Evolutionary conservation across 2,888 invertebrate species (phyloP).

Genomic region (Eilema caniola): DNA sequence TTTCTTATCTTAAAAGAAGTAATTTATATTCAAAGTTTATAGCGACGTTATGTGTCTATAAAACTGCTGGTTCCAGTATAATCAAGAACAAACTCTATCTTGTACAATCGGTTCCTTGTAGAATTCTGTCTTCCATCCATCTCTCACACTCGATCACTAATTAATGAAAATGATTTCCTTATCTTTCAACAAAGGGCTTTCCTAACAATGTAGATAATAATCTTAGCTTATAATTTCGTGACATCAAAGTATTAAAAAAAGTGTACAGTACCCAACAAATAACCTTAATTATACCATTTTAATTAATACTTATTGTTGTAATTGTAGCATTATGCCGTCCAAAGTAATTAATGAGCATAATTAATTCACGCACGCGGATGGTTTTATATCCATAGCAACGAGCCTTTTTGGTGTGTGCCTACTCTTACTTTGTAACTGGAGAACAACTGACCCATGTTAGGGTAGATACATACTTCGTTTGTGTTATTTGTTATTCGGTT

Average conservation of each 20-base stretch:
- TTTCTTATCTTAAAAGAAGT: too few relatives aligned
- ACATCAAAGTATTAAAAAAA: conserved; percentile 15
- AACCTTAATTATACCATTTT: conserved; percentile 19
- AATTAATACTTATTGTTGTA: conserved; percentile 20
- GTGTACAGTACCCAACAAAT: conserved; percentile 3
- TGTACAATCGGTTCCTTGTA: too few relatives aligned
- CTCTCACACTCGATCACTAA: neutral
- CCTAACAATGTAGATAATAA: conserved; percentile 9
- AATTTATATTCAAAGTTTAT: neutral
- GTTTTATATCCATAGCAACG: conserved; percentile 8
- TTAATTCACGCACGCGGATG: conserved; percentile 16
- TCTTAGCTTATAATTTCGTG: conserved; percentile 5
- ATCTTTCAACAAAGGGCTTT: conserved; percentile 3
- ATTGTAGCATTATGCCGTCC: conserved; percentile 13
- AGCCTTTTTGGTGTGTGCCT: conserved; percentile 7
- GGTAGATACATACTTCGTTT: neutral
- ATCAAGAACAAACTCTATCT: neutral
- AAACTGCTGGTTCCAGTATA: neutral
- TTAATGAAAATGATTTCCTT: conserved; percentile 3
- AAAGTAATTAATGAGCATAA: conserved; percentile 23
- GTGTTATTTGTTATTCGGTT: too few relatives aligned
- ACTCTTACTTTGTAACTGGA: conserved; percentile 22
- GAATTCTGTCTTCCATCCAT: neutral
- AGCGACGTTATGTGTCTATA: neutral
- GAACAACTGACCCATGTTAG: conserved; percentile 35